Evolutionary conservation across 2,888 invertebrate genomes (phyloP).

Genomic region (Halocaridina rubra): DNA sequence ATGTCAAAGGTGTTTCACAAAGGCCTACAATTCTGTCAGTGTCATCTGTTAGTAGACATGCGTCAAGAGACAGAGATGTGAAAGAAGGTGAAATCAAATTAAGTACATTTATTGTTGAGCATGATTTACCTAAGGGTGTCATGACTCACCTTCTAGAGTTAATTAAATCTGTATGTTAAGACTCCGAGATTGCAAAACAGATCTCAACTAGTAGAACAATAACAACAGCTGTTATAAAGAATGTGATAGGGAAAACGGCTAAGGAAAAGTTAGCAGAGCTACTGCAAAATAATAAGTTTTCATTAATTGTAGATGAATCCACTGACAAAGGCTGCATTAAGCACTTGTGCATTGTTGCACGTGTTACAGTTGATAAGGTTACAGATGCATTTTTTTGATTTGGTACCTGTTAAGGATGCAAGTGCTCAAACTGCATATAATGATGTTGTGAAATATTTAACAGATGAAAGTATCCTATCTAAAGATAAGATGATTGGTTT

Average conservation of each 20-base stretch:
- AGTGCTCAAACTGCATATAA: constrained; percentile 63
- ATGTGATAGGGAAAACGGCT: constrained; percentile 62
- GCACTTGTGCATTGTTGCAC: constrained; percentile 65
- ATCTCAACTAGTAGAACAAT: constrained; percentile 13
- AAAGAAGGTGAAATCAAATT: constrained; percentile 48
- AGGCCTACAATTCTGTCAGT: neutral
- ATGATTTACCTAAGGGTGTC: too few species aligned
- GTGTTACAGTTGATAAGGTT: too few species aligned
- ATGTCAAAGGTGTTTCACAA: too few species aligned
- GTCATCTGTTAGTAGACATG: constrained; percentile 8
- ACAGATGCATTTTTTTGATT: constrained; percentile 64
- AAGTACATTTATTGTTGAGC: constrained; percentile 64
- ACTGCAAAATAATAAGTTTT: constrained; percentile 63
- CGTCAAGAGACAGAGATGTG: neutral
- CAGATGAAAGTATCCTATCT: constrained; percentile 64
- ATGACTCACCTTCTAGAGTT: neutral
- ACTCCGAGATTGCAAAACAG: neutral
- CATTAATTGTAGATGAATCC: constrained; percentile 65
- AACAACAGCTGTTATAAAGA: constrained; percentile 47
- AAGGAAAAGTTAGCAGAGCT: constrained; percentile 55
- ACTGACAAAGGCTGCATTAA: constrained; percentile 65
- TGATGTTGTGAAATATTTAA: constrained; percentile 63
- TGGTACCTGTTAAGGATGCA: constrained; percentile 64
- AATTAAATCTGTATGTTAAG: neutral
- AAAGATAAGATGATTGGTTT: constrained; percentile 19